Conservation (phyloP, 2,113 vertebrate species). For the Chionis minor region DNA sequence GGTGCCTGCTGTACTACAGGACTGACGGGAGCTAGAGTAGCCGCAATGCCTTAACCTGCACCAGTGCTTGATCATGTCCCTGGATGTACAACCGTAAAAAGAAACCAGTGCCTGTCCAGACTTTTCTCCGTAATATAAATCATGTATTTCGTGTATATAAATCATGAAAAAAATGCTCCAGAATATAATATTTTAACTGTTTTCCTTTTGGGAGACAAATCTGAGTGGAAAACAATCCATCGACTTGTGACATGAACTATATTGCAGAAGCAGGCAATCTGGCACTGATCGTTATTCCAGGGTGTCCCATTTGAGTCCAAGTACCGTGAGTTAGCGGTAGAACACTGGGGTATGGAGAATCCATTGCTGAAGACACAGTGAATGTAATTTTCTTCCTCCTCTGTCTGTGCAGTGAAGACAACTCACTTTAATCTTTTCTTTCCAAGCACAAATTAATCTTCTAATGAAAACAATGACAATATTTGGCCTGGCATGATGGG, state of each 20-base stretch:
- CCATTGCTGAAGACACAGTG: background rate
- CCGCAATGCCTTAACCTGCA: background rate
- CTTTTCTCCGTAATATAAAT: background rate
- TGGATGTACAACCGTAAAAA: background rate
- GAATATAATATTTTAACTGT: background rate
- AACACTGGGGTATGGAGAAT: background rate
- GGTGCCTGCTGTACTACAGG: background rate
- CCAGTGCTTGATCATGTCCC: background rate
- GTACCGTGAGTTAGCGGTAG: background rate
- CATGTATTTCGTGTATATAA: background rate
- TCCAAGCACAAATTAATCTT: constrained; percentile 27
- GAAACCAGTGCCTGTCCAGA: background rate
- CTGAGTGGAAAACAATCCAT: background rate
- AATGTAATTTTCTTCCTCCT: background rate
- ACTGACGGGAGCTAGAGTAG: background rate
- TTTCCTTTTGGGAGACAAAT: constrained; percentile 7
- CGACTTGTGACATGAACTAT: background rate
- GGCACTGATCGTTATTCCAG: constrained; percentile 4
- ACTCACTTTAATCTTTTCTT: background rate
- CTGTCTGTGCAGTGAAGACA: background rate
- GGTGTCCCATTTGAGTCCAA: constrained; percentile 13
- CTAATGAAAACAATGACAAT: constrained; percentile 9
- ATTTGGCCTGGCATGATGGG: constrained; percentile 9
- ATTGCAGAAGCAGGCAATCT: background rate
- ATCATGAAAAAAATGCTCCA: background rate